Percentiles rank a stretch among this genome's conserved stretches.
Conservation (phyloP, 2,888 invertebrate species). For the Vanessa cardui region DNA sequence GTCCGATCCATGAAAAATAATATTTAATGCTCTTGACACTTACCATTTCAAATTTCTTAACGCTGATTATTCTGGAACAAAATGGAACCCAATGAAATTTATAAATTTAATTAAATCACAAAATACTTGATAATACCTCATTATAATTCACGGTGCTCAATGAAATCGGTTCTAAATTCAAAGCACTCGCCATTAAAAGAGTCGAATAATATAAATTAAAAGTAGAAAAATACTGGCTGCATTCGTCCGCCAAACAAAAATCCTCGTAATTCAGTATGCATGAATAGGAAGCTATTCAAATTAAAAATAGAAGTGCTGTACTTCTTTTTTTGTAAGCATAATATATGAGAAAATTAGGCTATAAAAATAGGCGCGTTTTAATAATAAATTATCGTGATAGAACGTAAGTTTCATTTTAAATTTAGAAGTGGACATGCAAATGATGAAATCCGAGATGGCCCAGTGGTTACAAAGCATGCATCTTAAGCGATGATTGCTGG, state of each 20-base stretch:
- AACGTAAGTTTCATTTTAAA: too few species aligned
- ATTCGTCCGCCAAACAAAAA: constrained; percentile 4
- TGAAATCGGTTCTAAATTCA: constrained; percentile 7
- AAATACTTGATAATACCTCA: neutral
- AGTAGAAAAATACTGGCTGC: constrained; percentile 7
- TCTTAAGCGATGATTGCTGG: too few species aligned
- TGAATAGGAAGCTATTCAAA: constrained; percentile 37
- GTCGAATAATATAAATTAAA: constrained; percentile 14
- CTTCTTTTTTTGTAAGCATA: neutral
- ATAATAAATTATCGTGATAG: too few species aligned
- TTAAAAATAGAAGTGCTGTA: constrained; percentile 30
- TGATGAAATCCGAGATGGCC: too few species aligned
- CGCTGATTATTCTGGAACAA: constrained; percentile 1
- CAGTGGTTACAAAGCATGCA: too few species aligned
- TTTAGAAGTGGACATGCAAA: too few species aligned
- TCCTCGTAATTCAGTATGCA: constrained; percentile 27
- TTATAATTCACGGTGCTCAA: neutral
- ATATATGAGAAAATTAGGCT: neutral
- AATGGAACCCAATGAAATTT: neutral
- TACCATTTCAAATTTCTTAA: neutral
- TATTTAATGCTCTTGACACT: neutral
- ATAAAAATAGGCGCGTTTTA: neutral
- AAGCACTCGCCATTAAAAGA: neutral
- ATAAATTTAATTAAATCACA: neutral
- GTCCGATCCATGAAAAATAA: too few species aligned